Base-by-base conservation (phyloP, 2,888 invertebrate species). In the Parascotia fuliginaria region DNA sequence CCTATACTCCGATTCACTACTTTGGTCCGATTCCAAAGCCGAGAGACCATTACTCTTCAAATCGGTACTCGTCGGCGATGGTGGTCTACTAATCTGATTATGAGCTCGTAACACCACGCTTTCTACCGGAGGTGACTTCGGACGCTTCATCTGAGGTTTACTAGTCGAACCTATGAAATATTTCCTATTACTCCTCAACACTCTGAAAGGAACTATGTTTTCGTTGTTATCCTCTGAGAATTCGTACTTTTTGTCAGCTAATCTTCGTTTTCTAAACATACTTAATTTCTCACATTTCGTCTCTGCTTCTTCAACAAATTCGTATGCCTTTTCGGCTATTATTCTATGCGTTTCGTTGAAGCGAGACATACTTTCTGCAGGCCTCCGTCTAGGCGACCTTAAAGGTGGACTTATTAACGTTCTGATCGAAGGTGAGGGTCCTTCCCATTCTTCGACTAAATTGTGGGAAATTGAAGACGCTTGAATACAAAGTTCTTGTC, bases 201-300 rank as follows among this genome's bases (percentile, higher is more conserved):
- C 94, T 73, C 94, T 92, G 75, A 94, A 94, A 33, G 94, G 94
- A 29, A 94, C 94, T 40, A 94, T 94, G 71, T 94, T 94, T 69
- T 94, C 94, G 71, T 93, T 94, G 70, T 93, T 93, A 45, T 97
- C 97, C 69, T 97, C 97, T 0, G 96, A 96, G 76, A 98, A 97
- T 76, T 97, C 97, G 77, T 98, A 98, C 79, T 97, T 97, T 80
- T 98, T 98, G 73, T 98, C 97, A 0, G 98, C 98, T 42, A 97
- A 85, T 5, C 97, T 94, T 43, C 97, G 94, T 77, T 97, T 96
- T 5, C 97, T 93, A 75, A 96, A 97, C 73, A 95, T 95, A 70
- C 96, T 96, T n/a, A 97, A 93, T 74, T 97, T 97, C 77, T 97
- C 97, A 74, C 96, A 96, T 61, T 96, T 96, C 4, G 93, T 94